These are phyloP conservation scores for Littorina saxatilis DNA, from an alignment of 1,140 invertebrate genomes.

Conservation along the genomic window DNA sequence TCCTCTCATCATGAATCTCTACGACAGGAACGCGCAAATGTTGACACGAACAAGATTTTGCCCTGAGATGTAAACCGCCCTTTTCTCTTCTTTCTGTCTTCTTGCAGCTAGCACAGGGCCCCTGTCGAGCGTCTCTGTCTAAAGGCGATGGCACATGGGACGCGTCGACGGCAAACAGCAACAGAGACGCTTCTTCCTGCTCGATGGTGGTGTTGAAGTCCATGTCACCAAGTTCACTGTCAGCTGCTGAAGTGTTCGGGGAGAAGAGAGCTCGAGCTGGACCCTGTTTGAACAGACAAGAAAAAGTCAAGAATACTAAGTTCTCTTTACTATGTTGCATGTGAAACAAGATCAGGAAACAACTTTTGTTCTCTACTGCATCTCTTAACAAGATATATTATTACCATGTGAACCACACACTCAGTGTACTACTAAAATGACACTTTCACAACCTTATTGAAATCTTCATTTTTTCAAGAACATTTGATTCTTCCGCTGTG, in stretches of 20 bases:
- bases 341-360: too few relatives aligned
- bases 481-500: too few relatives aligned
- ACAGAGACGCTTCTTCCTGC: slow-evolving; percentile 4
- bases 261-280: slow-evolving; percentile 10
- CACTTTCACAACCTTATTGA: too few relatives aligned
- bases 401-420: too few relatives aligned
- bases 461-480: too few relatives aligned
- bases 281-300: not conserved
- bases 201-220: not conserved
- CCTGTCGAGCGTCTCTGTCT: not conserved
- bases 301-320: not conserved
- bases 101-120: not conserved
- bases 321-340: too few relatives aligned
- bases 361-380: too few relatives aligned
- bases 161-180: not conserved
- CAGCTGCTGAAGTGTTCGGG: not conserved
- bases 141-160: not conserved
- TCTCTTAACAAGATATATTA: too few relatives aligned
- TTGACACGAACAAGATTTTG: too few relatives aligned
- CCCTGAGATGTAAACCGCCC: too few relatives aligned
- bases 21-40: not conserved
- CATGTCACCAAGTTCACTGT: slow-evolving; percentile 11
- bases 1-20: slow-evolving; percentile 5
- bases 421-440: too few relatives aligned
- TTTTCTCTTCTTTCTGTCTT: not conserved